Base-by-base conservation (phyloP, 2,797 vertebrate genomes). In the Phoeniculus purpureus region DNA sequence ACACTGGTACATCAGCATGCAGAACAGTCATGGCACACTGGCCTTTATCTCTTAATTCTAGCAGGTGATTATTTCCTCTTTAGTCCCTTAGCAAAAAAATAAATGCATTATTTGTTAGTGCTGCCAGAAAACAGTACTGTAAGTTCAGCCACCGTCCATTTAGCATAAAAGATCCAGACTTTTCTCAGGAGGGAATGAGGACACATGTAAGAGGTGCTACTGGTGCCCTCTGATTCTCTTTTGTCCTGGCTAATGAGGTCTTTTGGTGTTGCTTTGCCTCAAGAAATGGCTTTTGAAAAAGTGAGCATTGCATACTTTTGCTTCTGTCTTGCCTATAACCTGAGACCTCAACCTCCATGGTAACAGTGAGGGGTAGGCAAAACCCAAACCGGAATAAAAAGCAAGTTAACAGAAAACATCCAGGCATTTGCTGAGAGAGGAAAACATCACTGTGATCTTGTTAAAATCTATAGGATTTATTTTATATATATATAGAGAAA, bases 61-160 rank as follows among this genome's bases (percentile, higher is more conserved):
- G 15, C 3, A 34, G 7, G 10, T 19, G 11, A 29, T 47, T 64
- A 15, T 34, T 62, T 66, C 5, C 3, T 2, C 8, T 16, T 52
- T 54, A 6, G 3, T 2, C 8, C 2, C 3, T 47, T 4, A 34
- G 31, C 19, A 12, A 8, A 16, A 21, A 16, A 4, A 6, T 9
- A 25, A 32, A 4, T 9, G 29, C 7, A 7, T 17, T 31, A 61
- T 3, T 56, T 68, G 7, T 23, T 26, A 21, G 1, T 37, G 29
- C 4, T 81, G 11, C 26, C 31, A n/a, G 2, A 9, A 12, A 77
- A 15, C 9, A 18, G 6, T 9, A 17, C 5, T 11, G 27, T 43
- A 59, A 58, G 23, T 77, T 66, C 10, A 60, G 7, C 22, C n/a
- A 15, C 10, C 1, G 0, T 62, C n/a, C 34, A 4, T 40, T 84